Evolutionary conservation across 2,797 vertebrate genomes (phyloP), one percentile per base, ranked within the genome.

Genomic region (Hippocampus kuda): DNA sequence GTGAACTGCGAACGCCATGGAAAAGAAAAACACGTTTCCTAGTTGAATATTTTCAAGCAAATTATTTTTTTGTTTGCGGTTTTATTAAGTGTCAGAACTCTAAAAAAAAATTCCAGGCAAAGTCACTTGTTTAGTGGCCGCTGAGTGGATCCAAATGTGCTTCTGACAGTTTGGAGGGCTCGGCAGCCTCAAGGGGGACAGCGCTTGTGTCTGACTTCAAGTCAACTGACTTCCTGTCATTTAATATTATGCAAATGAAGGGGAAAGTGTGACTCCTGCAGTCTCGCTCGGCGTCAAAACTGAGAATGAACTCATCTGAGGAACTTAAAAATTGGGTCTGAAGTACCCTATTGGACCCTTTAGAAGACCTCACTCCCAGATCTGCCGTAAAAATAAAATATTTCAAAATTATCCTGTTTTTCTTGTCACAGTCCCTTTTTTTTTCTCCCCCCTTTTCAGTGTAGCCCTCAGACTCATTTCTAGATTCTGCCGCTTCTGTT

Each of bases 161-260:
- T 42, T n/a, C 60, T 62, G 60, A 62, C 60, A 62, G 60, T 62
- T 38, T 12, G 30, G 59, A 24, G 13, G 60, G 11, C 60, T 41
- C 60, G 9, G 60, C 60, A 42, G 20, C 60, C 38, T 22, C 22
- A 4, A 42, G 34, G 60, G 22, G 30, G 30, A 20, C 20, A 38
- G 20, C 59, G 6, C 27, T 57, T 61, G 59, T 22, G 30, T 38
- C 34, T 61, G 26, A 61, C 30, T 61, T 16, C 18, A 18, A 16
- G 16, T 20, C 7, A 34, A 10, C 60, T 61, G 7, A 38, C 30
- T 38, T 61, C 30, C 59, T 61, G 30, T 38, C 60, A 41, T 41
- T 8, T 22, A 22, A 60, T 34, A 38, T 41, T 41, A 22, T 20
- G n/a, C 41, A 18, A 62, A 41, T 62, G 75, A 86, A 61, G 16